Evolutionary conservation across 2,888 invertebrate genomes (phyloP), one percentile per base, ranked within the genome.

Genomic region (Rotaria sp.): DNA sequence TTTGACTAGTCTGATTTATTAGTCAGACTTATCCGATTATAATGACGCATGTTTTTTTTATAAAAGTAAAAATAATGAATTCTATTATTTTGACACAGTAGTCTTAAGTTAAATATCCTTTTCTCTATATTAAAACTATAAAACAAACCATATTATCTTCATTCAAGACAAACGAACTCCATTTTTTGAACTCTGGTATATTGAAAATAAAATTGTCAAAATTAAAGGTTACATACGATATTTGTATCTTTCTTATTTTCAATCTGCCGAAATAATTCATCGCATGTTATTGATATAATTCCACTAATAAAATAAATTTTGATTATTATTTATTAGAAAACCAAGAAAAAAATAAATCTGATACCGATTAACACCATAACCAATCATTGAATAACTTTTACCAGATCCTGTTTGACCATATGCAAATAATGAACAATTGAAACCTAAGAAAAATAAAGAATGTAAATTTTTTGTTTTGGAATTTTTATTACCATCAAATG

Each of bases 351-450:
- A 55, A 35, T 15, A 41, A 57, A 45, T n/a, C 2, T 5, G 2
- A 59, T 59, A 59, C 59, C n/a, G 59, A 59, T 59, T 59, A 30
- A 59, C 59, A 30, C 84, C 50, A 5, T 55, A 84, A n/a, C 86
- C 86, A 67, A 86, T 85, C 45, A 86, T 86, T 59, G 84, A 84
- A 55, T 86, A 86, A 30, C 84, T 84, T 75, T 86, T 86, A 0
- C 93, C 93, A 15, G 92, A 92, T 41, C 93, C 93, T n/a, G 91
- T 91, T 89, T 93, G 93, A 48, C 93, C 93, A 88, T 93, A 93
- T 10, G 93, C 93, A 89, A 93, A 93, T 84, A 93, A 89, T 8
- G 93, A 92, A 15, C 93, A 92, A 89, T 93, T 93, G 89, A 92
- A 93, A 3, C 93, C 93, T 85, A 88, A 48, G 88, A 88, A 59